These are phyloP conservation scores for Orchesella flavescens DNA, from an alignment of 2,888 invertebrate genomes.

Conservation along the genomic window DNA sequence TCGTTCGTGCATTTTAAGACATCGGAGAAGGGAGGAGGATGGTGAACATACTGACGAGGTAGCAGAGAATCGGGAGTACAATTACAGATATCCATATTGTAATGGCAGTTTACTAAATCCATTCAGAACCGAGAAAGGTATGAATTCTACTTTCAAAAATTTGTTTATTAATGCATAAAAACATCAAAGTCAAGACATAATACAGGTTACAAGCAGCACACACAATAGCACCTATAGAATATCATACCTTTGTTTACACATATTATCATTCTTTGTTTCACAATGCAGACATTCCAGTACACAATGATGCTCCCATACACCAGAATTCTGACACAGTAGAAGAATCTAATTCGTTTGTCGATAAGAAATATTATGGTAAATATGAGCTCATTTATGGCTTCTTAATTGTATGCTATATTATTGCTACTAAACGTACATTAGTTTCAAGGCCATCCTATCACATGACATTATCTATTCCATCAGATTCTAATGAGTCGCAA, in stretches of 20 bases:
- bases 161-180: not conserved
- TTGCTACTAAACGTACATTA: not conserved
- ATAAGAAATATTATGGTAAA: constrained; percentile 58
- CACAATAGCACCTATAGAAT: no score
- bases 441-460: not conserved
- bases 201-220: no score
- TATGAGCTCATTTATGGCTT: no score
- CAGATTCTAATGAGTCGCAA: not conserved
- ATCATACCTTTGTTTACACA: no score
- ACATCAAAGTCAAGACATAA: no score
- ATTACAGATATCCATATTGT: not conserved
- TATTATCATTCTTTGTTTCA: not conserved
- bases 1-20: constrained; percentile 33
- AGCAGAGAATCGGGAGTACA: not conserved
- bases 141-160: no score
- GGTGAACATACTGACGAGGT: not conserved
- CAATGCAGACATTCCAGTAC: not conserved
- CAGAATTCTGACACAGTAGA: constrained; percentile 11
- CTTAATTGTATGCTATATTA: no score
- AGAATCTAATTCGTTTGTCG: constrained; percentile 36
- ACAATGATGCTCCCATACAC: not conserved
- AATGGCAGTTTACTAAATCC: constrained; percentile 5
- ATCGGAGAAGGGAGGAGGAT: not conserved
- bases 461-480: not conserved
- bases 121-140: constrained; percentile 11